phyloP scores from a whole-genome alignment of 30 jellyfish, hydroid and myxozoan species.

The Hydractinia echinata region DNA sequence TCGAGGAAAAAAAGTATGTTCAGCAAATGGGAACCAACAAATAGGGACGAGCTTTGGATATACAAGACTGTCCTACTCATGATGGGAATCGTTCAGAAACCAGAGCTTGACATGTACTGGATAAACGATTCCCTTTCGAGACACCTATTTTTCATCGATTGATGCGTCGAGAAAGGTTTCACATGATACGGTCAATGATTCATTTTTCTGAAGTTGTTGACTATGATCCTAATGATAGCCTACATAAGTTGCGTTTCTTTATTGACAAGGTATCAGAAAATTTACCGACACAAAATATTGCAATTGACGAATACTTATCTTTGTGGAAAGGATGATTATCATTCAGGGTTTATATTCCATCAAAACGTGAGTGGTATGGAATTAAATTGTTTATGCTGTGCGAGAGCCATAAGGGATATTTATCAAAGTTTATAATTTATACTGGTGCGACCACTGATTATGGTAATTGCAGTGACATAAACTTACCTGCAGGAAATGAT shows the following conservation, averaged over 20 bases:
- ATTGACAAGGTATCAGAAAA: constrained; percentile 7
- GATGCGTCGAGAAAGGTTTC: not conserved
- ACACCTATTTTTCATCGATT: constrained; percentile 3
- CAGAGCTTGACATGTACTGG: constrained; percentile 1
- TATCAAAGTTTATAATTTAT: no score
- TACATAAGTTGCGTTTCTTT: constrained; percentile 2
- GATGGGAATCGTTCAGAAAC: not conserved
- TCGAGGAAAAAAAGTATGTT: not conserved
- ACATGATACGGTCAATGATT: not conserved
- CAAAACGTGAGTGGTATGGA: no score
- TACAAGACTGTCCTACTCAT: no score
- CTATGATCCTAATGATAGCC: not conserved
- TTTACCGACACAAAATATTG: not conserved
- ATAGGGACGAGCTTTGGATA: constrained; percentile 1
- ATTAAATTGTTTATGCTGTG: constrained; percentile 8
- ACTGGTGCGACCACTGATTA: no score
- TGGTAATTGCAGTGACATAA: no score
- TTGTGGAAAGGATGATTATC: constrained; percentile 27
- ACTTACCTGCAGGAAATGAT: no score
- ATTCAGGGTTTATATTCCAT: constrained; percentile 18
- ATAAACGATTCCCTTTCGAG: not conserved
- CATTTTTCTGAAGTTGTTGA: not conserved
- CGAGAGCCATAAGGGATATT: constrained; percentile 4
- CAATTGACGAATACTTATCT: constrained; percentile 12
- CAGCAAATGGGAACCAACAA: not conserved